A percentile compares a stretch with the other conserved stretches of the same genome.
These are phyloP conservation scores for Myotis myotis DNA, from an alignment of 2,797 vertebrate species.

Conservation along the genomic window DNA sequence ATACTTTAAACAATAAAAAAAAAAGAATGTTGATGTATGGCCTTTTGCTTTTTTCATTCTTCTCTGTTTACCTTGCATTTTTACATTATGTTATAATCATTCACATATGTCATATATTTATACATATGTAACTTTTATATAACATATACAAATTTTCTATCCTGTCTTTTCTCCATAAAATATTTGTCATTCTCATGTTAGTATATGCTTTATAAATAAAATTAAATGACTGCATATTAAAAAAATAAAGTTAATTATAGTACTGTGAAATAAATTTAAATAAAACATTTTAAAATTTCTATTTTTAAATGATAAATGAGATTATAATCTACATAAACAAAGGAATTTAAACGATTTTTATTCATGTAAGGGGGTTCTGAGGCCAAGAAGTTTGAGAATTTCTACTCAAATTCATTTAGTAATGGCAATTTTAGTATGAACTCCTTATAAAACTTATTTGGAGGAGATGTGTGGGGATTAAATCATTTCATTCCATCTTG, in stretches of 20 bases:
- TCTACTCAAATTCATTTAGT: background rate
- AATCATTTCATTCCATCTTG: slow-evolving; percentile 1
- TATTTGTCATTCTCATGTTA: slow-evolving; percentile 8
- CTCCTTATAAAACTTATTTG: background rate
- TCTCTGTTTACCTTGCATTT: background rate
- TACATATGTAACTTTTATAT: background rate
- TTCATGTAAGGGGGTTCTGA: background rate
- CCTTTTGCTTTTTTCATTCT: background rate
- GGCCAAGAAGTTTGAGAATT: background rate
- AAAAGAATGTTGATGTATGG: background rate
- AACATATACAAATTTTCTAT: background rate
- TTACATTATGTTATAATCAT: background rate
- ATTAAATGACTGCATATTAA: background rate
- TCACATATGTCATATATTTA: background rate
- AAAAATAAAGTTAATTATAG: background rate
- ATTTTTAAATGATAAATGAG: background rate
- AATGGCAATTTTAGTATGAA: slow-evolving; percentile 28
- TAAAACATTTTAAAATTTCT: background rate
- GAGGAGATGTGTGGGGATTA: background rate
- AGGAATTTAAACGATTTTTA: background rate
- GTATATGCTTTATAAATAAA: slow-evolving; percentile 4
- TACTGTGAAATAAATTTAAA: slow-evolving; percentile 17
- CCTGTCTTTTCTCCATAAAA: background rate
- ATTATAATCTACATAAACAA: slow-evolving; percentile 20
- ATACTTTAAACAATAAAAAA: too few species aligned